These are phyloP conservation scores for Nycticebus coucang DNA, from an alignment of 2,113 vertebrate genomes.

Conservation along the genomic window DNA sequence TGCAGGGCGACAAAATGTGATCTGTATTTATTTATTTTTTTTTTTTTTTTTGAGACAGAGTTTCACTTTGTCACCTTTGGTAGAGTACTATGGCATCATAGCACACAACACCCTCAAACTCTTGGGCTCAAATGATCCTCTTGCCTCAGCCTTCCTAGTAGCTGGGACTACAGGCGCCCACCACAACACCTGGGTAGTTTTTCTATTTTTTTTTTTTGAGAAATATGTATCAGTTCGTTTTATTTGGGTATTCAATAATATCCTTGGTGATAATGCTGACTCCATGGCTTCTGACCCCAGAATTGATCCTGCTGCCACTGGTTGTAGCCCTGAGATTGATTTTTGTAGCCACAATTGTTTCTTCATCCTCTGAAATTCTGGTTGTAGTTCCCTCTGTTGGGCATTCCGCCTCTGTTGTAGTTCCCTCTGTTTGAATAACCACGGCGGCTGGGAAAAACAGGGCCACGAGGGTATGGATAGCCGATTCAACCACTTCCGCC, in stretches of 20 bases:
- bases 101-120: too few species aligned
- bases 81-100: too few species aligned
- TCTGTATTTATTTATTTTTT: not conserved
- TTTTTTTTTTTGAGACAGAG: too few species aligned
- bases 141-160: too few species aligned
- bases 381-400: slow-evolving; percentile 90
- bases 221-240: slow-evolving; percentile 95
- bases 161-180: too few species aligned
- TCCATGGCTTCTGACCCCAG: slow-evolving; percentile 99
- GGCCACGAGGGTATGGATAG: slow-evolving; percentile 88
- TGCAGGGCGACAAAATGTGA: not conserved
- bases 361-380: slow-evolving; percentile 93
- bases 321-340: slow-evolving; percentile 99
- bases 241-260: slow-evolving; percentile 97
- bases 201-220: slow-evolving; percentile 84
- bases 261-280: slow-evolving; percentile 99
- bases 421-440: slow-evolving; percentile 94
- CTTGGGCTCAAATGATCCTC: too few species aligned
- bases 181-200: too few species aligned
- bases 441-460: slow-evolving; percentile 90
- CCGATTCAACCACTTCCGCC: slow-evolving; percentile 87
- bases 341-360: slow-evolving; percentile 96
- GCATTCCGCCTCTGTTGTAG: slow-evolving; percentile 91
- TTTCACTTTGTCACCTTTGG: too few species aligned
- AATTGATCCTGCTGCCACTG: slow-evolving; percentile 99